These are phyloP conservation scores for Orius insidiosus DNA, from an alignment of 1,140 invertebrate species.

Conservation along the genomic window DNA sequence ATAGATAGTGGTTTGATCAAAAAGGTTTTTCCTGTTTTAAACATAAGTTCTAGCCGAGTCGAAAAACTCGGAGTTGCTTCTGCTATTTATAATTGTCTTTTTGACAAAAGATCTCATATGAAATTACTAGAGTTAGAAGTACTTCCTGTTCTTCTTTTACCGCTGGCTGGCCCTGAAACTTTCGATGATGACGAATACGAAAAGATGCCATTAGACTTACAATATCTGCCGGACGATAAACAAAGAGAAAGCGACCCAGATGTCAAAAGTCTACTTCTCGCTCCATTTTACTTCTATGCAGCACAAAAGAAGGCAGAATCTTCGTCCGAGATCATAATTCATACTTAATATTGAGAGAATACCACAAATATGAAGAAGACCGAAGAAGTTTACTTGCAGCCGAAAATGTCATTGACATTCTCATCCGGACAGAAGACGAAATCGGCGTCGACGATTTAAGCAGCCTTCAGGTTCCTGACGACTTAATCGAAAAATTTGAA, in stretches of 20 bases:
- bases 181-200: slow-evolving; percentile 80
- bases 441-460: slow-evolving; percentile 66
- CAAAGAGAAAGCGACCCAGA: slow-evolving; percentile 58
- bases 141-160: slow-evolving; percentile 56
- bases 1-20: not conserved
- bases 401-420: slow-evolving; percentile 76
- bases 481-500: slow-evolving; percentile 56
- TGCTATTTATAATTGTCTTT: slow-evolving; percentile 11
- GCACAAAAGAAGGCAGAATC: slow-evolving; percentile 46
- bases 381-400: slow-evolving; percentile 42
- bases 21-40: slow-evolving; percentile 4
- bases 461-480: slow-evolving; percentile 50
- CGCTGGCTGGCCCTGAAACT: slow-evolving; percentile 76
- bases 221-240: slow-evolving; percentile 70
- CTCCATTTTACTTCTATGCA: slow-evolving; percentile 43
- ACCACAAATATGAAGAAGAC: slow-evolving; percentile 75
- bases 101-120: slow-evolving; percentile 22
- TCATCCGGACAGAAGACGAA: slow-evolving; percentile 70
- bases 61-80: slow-evolving; percentile 7
- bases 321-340: slow-evolving; percentile 58
- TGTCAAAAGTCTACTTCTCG: slow-evolving; percentile 38
- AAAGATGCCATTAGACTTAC: slow-evolving; percentile 25
- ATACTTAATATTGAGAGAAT: slow-evolving; percentile 73
- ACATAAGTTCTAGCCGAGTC: not conserved
- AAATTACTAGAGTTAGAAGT: slow-evolving; percentile 65